phyloP scores from a whole-genome alignment of 2,113 vertebrate genomes.

The Leuciscus idus region DNA sequence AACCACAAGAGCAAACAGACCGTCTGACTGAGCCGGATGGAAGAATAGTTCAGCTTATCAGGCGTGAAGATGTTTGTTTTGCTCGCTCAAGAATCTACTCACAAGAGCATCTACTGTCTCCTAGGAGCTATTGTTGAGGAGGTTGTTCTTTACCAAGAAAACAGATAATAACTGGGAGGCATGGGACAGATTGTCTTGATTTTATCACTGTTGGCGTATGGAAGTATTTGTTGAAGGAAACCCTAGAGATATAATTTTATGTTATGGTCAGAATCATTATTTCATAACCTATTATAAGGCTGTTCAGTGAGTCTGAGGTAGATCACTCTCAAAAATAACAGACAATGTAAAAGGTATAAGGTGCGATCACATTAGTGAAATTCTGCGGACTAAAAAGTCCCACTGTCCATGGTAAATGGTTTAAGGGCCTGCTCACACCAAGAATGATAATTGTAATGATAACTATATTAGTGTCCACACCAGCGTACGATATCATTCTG shows the following conservation, averaged over 20 bases:
- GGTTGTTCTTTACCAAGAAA: neutral
- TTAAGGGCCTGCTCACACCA: too few species aligned
- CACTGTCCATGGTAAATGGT: neutral
- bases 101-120: constrained; percentile 58
- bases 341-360: neutral
- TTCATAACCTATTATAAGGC: neutral
- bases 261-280: neutral
- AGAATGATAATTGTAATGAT: too few species aligned
- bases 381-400: neutral
- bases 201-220: constrained; percentile 1
- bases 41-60: constrained; percentile 61
- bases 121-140: neutral
- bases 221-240: neutral
- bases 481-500: too few species aligned
- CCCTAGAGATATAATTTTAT: neutral
- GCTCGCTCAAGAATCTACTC: constrained; percentile 67
- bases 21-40: constrained; percentile 2
- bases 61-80: constrained; percentile 67
- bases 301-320: neutral
- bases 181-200: neutral
- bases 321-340: neutral
- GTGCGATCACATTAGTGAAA: neutral
- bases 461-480: too few species aligned
- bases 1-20: constrained; percentile 24
- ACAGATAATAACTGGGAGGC: constrained; percentile 10